Conservation (phyloP, 2,113 vertebrate species). For the Pycnonotus jocosus region DNA sequence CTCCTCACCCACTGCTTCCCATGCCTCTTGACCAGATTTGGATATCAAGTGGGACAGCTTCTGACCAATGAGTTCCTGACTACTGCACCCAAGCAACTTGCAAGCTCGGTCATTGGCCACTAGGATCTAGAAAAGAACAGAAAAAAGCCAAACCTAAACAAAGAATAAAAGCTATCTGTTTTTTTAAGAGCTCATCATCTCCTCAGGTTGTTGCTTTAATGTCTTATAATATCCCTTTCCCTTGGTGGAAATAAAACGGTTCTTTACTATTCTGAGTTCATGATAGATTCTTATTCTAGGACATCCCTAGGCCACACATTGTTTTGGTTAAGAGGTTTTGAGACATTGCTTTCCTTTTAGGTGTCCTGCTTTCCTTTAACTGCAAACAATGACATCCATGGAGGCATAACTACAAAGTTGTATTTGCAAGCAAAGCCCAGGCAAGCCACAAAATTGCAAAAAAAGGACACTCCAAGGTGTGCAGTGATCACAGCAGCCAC, state of each 20-base stretch:
- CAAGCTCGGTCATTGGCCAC: conserved; percentile 86
- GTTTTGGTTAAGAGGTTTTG: not conserved
- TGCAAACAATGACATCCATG: not conserved
- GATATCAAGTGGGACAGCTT: conserved; percentile 78
- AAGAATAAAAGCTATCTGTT: not conserved
- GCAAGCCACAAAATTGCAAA: not conserved
- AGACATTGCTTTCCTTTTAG: not conserved
- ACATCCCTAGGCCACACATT: not conserved
- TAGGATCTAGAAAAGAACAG: conserved; percentile 76
- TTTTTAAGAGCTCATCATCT: not conserved
- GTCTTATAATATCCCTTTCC: not conserved
- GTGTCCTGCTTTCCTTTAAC: not conserved
- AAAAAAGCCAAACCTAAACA: not conserved
- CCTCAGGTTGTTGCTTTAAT: not conserved
- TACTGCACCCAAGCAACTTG: conserved; percentile 79
- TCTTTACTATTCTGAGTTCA: not conserved
- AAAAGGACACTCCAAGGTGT: not conserved
- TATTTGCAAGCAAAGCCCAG: not conserved
- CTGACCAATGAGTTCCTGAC: conserved; percentile 78
- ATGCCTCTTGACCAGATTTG: conserved; percentile 72
- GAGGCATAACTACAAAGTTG: not conserved
- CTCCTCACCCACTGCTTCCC: conserved; percentile 78
- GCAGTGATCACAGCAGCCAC: not conserved
- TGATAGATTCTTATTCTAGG: not conserved
- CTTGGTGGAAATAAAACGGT: not conserved